Percentiles rank a stretch among this genome's conserved stretches.
phyloP scores from a whole-genome alignment of 2,888 invertebrate genomes.

The Baccha elongata region DNA sequence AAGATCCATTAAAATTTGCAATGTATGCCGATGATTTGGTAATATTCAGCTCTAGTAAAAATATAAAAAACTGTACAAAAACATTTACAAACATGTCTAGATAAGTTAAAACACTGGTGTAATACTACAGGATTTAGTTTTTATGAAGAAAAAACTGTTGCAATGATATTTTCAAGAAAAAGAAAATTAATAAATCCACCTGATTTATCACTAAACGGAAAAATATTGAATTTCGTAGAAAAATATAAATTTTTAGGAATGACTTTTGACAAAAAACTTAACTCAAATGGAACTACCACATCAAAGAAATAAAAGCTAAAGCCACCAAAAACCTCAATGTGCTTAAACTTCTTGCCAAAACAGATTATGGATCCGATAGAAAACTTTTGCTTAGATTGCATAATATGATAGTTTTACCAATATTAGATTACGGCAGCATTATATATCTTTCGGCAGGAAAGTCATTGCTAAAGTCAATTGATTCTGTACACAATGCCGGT shows the following conservation, averaged over 20 bases:
- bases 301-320: conserved; percentile 18
- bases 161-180: conserved; percentile 14
- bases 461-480: neutral
- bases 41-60: conserved; percentile 5
- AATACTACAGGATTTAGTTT: conserved; percentile 10
- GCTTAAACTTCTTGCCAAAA: conserved; percentile 2
- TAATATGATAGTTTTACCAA: conserved; percentile 16
- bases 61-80: neutral
- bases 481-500: conserved; percentile 11
- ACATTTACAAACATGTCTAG: neutral
- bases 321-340: neutral
- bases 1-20: conserved; percentile 3
- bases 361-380: neutral
- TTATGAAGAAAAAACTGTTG: conserved; percentile 8
- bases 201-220: neutral
- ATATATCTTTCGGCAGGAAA: conserved; percentile 10
- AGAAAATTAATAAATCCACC: neutral
- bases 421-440: conserved; percentile 16
- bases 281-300: neutral
- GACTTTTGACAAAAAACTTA: conserved; percentile 8
- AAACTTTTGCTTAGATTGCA: neutral
- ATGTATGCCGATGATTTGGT: conserved; percentile 26
- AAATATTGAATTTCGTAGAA: neutral
- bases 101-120: conserved; percentile 10
- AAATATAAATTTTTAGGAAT: conserved; percentile 11